Base-by-base conservation (phyloP, 2,888 invertebrate genomes). In the Rambutsinella grinnellia region DNA sequence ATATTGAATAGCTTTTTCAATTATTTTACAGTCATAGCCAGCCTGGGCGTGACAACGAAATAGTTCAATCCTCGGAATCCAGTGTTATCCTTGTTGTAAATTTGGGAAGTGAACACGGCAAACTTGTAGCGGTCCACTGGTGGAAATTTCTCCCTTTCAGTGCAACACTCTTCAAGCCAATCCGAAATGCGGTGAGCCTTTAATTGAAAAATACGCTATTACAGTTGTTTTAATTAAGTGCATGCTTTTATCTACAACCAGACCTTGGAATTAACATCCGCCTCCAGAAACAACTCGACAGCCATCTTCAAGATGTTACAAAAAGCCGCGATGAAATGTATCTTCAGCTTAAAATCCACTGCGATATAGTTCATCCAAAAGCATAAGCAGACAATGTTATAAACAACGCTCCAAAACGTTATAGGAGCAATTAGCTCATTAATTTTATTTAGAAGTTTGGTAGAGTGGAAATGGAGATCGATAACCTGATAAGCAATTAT, bases 241-340 rank as follows among this genome's bases (percentile, higher is more conserved):
- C 27, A 24, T 51, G 5, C 13, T 6, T 8, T 46, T 61, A n/a
- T n/a, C n/a, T n/a, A n/a, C n/a, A n/a, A n/a, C n/a, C n/a, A n/a
- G n/a, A 76, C 75, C 54, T 76, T 69, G 15, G 76, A 62, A 27
- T 76, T 70, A 15, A 76, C 71, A 49, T 76, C 71, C 3, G 76
- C 66, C 19, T 36, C 27, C 15, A 76, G n/a, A 36, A 60, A 27
- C 28, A 76, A 53, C n/a, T 61, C 60, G 0, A 63, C 36, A n/a
- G 46, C 10, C 17, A 66, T 71, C 46, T 71, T 63, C 15, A 65
- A 13, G 19, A 66, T 44, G 19, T 61, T 54, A 15, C 65, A 46
- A 0, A 76, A 3, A 0, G 66, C 76, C 10, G 56, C 53, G 53
- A 71, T 21, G 51, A 66, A 60, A n/a, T 19, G 17, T 0, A 46